Base-by-base conservation (phyloP, 1,140 invertebrate species). In the Cydia pomonella region DNA sequence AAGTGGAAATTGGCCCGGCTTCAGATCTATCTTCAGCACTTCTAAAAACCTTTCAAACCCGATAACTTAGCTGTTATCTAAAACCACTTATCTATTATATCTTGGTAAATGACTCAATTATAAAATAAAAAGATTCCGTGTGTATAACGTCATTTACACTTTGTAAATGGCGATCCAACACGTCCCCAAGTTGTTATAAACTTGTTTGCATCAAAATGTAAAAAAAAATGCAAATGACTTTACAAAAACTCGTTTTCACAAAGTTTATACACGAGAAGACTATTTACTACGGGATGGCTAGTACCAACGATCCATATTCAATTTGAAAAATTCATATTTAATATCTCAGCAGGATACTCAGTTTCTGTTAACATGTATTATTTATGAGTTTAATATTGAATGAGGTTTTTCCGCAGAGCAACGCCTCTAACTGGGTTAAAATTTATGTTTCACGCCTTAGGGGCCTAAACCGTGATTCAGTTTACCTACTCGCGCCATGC, bases 1-100 rank as follows among this genome's bases (percentile, higher is more conserved):
- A 41, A 77, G 77, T 75, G 79, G 73, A 21, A 53, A 29, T 59
- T 21, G 53, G 53, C 53, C 53, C 21, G 21, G 53, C 53, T 59
- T 59, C 53, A 59, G 9, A 59, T 59, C 53, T 7, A 59, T 59
- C 53, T 59, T 59, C 21, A 23, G 53, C 12, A 23, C 53, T 12
- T 3, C 21, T 23, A 4, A 12, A 59, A 59, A 59, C 53, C 7
- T 21, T 59, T 59, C 9, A 59, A 23, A 6, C 21, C 53, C 21
- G 53, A 59, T 59, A 59, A 59, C 21, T n/a, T n/a, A n/a, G 53
- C 53, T 59, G 53, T n/a, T n/a, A n/a, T n/a, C n/a, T n/a, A 23
- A 12, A 59, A 1, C 53, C 53, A 59, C 21, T 59, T 23, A 23
- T 1, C 18, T 59, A 23, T 59, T 23, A 59, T 59, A 53, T 7